Evolutionary conservation across 2,797 vertebrate genomes (phyloP).

Genomic region (Pelodytes ibericus): DNA sequence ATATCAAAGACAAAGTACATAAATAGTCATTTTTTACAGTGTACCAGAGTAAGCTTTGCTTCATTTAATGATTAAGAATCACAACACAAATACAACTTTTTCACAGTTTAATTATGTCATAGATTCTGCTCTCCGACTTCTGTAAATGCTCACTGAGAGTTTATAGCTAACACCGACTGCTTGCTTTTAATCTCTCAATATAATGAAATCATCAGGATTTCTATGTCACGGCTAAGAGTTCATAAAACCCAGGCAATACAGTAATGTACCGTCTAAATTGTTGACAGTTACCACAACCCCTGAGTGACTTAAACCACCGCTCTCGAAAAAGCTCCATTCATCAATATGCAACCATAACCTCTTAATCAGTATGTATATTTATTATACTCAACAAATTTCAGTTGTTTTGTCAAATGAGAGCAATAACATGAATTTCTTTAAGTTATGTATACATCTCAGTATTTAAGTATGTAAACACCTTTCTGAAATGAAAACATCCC

Average conservation of each 20-base stretch:
- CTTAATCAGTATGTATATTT: slow-evolving; percentile 27
- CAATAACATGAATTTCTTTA: slow-evolving; percentile 30
- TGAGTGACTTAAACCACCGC: background rate
- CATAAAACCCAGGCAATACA: background rate
- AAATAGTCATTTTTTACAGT: no score
- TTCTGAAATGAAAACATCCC: slow-evolving; percentile 6
- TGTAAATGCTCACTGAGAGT: no score
- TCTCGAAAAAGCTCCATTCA: background rate
- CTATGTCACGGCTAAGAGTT: background rate
- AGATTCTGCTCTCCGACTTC: no score
- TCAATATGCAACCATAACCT: slow-evolving; percentile 10
- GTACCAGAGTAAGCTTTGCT: background rate
- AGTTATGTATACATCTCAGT: slow-evolving; percentile 8
- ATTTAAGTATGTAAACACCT: slow-evolving; percentile 36
- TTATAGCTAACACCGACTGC: no score
- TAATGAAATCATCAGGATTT: background rate
- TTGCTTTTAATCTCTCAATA: background rate
- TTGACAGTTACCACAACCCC: background rate
- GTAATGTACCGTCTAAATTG: background rate
- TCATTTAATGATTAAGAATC: background rate
- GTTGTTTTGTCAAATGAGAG: slow-evolving; percentile 27
- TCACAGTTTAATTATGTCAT: background rate
- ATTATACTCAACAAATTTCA: slow-evolving; percentile 15
- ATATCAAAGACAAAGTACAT: no score
- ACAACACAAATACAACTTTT: background rate